Percentiles rank a stretch among this genome's conserved stretches.
These are phyloP conservation scores for Lota lota DNA, from an alignment of 2,113 vertebrate species.

Conservation along the genomic window DNA sequence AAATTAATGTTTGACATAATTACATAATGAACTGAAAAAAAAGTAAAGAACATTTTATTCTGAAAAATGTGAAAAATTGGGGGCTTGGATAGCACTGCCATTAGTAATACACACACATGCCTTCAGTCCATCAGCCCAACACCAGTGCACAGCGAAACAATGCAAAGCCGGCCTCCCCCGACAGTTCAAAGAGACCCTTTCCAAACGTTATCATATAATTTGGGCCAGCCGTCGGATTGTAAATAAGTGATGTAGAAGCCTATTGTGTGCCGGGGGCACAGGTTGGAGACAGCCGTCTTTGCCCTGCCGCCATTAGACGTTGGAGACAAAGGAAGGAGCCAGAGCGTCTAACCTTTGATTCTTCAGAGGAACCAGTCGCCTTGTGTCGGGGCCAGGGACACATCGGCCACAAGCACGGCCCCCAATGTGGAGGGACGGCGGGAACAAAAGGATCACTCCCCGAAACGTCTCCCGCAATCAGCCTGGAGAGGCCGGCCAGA, in stretches of 20 bases:
- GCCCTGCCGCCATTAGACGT: slow-evolving; percentile 64
- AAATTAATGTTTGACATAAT: not conserved
- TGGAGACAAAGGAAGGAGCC: slow-evolving; percentile 76
- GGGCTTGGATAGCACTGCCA: not conserved
- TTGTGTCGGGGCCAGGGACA: slow-evolving; percentile 55
- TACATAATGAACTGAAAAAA: not conserved
- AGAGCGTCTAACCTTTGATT: slow-evolving; percentile 79
- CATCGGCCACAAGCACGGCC: slow-evolving; percentile 62
- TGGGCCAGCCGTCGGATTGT: slow-evolving; percentile 70
- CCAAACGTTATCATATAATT: slow-evolving; percentile 69
- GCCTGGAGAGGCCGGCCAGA: slow-evolving; percentile 44
- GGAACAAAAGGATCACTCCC: slow-evolving; percentile 63
- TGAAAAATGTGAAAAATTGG: not conserved
- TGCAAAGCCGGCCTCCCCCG: slow-evolving; percentile 8
- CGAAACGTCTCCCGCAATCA: slow-evolving; percentile 48
- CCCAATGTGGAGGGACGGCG: slow-evolving; percentile 50
- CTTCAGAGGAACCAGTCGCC: slow-evolving; percentile 64
- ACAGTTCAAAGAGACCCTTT: slow-evolving; percentile 62
- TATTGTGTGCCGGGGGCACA: slow-evolving; percentile 72
- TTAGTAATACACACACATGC: slow-evolving; percentile 7
- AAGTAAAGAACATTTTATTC: not conserved
- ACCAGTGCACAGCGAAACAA: slow-evolving; percentile 46
- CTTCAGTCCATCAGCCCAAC: slow-evolving; percentile 2
- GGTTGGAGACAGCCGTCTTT: slow-evolving; percentile 76
- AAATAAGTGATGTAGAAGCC: slow-evolving; percentile 76